Conservation (phyloP, 1,140 invertebrate genomes). For the Geopemphigus sp. region DNA sequence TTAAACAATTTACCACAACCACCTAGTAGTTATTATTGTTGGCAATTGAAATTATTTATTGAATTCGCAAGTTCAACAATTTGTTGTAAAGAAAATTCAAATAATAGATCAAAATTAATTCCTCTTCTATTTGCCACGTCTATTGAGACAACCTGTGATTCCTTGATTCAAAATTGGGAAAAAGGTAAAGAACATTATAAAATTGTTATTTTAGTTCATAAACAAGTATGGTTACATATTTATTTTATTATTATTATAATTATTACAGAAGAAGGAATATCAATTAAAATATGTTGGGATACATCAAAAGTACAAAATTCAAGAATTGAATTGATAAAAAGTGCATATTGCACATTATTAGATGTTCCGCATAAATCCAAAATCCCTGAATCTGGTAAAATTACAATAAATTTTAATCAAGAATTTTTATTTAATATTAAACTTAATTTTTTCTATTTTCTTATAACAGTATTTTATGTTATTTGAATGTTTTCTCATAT, state of each 20-base stretch:
- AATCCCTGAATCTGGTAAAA: constrained; percentile 29
- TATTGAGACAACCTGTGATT: constrained; percentile 54
- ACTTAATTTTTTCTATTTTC: too few species aligned
- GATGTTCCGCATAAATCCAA: constrained; percentile 29
- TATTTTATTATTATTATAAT: background rate
- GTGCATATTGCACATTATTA: constrained; percentile 44
- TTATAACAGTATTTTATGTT: too few species aligned
- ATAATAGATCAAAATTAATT: constrained; percentile 38
- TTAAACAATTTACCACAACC: constrained; percentile 48
- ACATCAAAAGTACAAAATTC: constrained; percentile 1
- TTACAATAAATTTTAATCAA: background rate
- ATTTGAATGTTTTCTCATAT: too few species aligned
- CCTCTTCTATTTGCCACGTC: constrained; percentile 55
- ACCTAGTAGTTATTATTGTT: constrained; percentile 31
- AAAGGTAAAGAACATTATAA: constrained; percentile 28
- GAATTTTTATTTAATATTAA: too few species aligned
- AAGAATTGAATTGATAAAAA: constrained; percentile 21
- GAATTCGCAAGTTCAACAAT: constrained; percentile 53
- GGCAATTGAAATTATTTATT: constrained; percentile 50
- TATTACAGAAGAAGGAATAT: background rate
- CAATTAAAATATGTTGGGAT: constrained; percentile 28
- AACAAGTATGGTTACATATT: background rate
- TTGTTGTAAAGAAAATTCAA: constrained; percentile 51
- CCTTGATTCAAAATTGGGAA: constrained; percentile 20
- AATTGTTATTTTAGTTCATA: background rate